phyloP scores from a whole-genome alignment of 2,113 vertebrate species.

The Ctenomys sociabilis region DNA sequence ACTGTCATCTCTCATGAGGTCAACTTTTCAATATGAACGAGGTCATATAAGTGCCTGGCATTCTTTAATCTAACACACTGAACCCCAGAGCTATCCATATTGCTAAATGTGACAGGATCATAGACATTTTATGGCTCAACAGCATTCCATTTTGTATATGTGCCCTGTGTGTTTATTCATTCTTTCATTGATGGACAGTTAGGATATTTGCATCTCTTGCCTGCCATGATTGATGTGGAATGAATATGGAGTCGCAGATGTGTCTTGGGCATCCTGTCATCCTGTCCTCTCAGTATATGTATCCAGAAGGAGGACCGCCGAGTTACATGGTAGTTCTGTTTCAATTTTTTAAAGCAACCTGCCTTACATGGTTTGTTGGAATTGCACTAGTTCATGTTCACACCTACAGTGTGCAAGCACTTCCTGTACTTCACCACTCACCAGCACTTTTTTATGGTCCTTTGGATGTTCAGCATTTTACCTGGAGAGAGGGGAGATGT shows the following conservation, averaged over 20 bases:
- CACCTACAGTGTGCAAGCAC: no score
- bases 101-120: background rate
- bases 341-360: background rate
- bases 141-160: background rate
- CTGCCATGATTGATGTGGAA: background rate
- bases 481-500: background rate
- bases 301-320: background rate
- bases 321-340: background rate
- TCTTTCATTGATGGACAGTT: background rate
- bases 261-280: background rate
- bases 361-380: background rate
- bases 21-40: background rate
- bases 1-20: background rate
- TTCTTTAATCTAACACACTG: background rate
- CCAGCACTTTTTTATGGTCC: background rate
- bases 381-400: background rate
- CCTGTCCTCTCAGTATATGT: background rate
- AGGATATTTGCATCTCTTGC: background rate
- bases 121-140: background rate
- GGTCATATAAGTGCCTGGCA: background rate
- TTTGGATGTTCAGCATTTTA: background rate
- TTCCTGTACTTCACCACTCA: background rate
- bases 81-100: background rate
- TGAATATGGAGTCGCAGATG: background rate
- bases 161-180: background rate